Percentiles rank a stretch among this genome's conserved stretches.
phyloP scores from a whole-genome alignment of 2,888 invertebrate species.

The Colletes collaris region DNA sequence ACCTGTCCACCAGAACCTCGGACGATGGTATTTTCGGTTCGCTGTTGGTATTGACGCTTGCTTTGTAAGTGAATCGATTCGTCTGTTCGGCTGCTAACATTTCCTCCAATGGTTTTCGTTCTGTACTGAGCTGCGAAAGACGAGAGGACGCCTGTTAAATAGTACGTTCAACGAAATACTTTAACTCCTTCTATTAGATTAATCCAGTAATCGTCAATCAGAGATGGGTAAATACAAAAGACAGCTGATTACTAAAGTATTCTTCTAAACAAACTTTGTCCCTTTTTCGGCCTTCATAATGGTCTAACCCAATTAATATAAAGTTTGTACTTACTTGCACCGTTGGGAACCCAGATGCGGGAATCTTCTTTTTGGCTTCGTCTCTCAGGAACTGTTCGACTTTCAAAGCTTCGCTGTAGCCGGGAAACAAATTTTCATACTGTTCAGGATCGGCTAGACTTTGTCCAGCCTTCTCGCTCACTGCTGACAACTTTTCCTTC shows the following conservation, averaged over 20 bases:
- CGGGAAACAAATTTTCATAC: slow-evolving; percentile 98
- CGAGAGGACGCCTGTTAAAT: background rate
- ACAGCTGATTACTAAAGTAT: too few relatives aligned
- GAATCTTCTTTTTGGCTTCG: slow-evolving; percentile 83
- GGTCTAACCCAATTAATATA: background rate
- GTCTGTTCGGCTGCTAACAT: slow-evolving; percentile 86
- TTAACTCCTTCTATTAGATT: too few relatives aligned
- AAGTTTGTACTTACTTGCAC: slow-evolving; percentile 72
- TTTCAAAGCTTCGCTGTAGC: slow-evolving; percentile 88
- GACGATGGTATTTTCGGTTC: slow-evolving; percentile 39
- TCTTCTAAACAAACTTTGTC: too few relatives aligned
- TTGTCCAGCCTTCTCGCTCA: slow-evolving; percentile 96
- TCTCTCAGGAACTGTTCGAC: slow-evolving; percentile 87
- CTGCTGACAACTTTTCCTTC: slow-evolving; percentile 91
- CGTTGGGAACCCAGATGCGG: slow-evolving; percentile 86
- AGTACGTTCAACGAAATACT: too few relatives aligned
- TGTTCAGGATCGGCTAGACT: slow-evolving; percentile 97
- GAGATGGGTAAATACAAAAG: too few relatives aligned
- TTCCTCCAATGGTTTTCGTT: slow-evolving; percentile 89
- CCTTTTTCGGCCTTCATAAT: too few relatives aligned
- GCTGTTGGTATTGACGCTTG: background rate
- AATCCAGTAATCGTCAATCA: too few relatives aligned
- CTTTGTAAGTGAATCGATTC: slow-evolving; percentile 83
- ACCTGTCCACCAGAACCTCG: slow-evolving; percentile 69
- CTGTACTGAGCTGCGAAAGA: slow-evolving; percentile 85